A percentile compares a stretch with the other conserved stretches of the same genome.
phyloP scores from a whole-genome alignment of 2,797 vertebrate species.

The Sternotherus odoratus region DNA sequence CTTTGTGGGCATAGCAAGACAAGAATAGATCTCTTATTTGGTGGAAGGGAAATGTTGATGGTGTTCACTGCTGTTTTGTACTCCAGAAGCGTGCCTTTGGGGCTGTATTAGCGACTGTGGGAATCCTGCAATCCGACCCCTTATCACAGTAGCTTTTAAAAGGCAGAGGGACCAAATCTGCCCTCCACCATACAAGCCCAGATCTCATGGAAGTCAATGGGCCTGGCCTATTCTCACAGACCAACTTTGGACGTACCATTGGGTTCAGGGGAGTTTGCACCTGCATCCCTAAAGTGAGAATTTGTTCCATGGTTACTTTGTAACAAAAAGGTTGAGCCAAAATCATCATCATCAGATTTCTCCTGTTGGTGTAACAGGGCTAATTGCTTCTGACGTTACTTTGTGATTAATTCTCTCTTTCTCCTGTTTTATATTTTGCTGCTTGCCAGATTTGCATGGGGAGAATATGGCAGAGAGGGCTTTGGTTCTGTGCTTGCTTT shows the following conservation, averaged over 20 bases:
- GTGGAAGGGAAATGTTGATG: neutral
- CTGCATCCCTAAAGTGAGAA: constrained; percentile 8
- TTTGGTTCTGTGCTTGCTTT: constrained; percentile 27
- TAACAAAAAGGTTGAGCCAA: neutral
- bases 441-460: constrained; percentile 61
- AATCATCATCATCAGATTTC: neutral
- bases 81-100: constrained; percentile 50
- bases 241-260: neutral
- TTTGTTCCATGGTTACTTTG: neutral
- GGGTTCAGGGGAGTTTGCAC: neutral
- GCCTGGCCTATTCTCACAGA: constrained; percentile 8
- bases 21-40: neutral
- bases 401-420: constrained; percentile 66
- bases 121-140: constrained; percentile 15
- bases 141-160: constrained; percentile 22
- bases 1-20: neutral
- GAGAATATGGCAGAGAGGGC: constrained; percentile 29
- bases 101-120: constrained; percentile 57
- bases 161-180: neutral
- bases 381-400: constrained; percentile 39
- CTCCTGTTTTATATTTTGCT: constrained; percentile 1
- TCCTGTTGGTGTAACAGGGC: constrained; percentile 22
- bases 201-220: neutral
- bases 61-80: constrained; percentile 72
- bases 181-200: neutral